phyloP scores from a whole-genome alignment of 2,888 invertebrate species.

The Cerastis leucographa region DNA sequence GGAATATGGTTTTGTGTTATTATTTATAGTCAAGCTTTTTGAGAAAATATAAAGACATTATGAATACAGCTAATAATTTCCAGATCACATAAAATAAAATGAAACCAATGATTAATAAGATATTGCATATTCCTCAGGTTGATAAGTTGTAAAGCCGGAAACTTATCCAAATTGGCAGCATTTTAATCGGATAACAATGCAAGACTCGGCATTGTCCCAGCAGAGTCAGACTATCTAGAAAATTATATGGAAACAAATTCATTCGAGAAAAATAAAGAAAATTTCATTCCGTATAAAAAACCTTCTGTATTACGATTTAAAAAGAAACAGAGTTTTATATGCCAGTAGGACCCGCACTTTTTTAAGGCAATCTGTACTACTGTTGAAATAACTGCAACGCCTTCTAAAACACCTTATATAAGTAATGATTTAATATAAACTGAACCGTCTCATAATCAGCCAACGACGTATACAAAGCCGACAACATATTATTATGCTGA shows the following conservation, averaged over 20 bases:
- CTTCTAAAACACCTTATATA: background rate
- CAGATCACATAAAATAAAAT: background rate
- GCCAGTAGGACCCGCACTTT: background rate
- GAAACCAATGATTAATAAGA: background rate
- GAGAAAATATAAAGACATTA: background rate
- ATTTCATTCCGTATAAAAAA: background rate
- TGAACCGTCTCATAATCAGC: background rate
- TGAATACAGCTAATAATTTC: background rate
- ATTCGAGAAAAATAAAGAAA: background rate
- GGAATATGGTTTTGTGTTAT: constrained; percentile 13
- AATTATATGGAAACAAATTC: constrained; percentile 12
- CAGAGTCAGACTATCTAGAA: constrained; percentile 28
- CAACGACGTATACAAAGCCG: background rate
- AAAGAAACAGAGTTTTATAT: background rate
- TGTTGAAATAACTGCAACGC: background rate
- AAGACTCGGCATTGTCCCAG: background rate
- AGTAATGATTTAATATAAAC: background rate
- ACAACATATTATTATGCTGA: background rate
- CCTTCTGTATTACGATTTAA: constrained; percentile 25
- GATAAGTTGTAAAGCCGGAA: background rate
- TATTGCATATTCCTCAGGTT: constrained; percentile 27
- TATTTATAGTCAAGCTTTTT: constrained; percentile 21
- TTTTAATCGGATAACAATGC: background rate
- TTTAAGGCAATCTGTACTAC: background rate
- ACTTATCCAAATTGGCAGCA: background rate